Percentiles rank a stretch among this genome's conserved stretches.
phyloP scores from a whole-genome alignment of 1,140 invertebrate genomes.

The Habropoda laboriosa region DNA sequence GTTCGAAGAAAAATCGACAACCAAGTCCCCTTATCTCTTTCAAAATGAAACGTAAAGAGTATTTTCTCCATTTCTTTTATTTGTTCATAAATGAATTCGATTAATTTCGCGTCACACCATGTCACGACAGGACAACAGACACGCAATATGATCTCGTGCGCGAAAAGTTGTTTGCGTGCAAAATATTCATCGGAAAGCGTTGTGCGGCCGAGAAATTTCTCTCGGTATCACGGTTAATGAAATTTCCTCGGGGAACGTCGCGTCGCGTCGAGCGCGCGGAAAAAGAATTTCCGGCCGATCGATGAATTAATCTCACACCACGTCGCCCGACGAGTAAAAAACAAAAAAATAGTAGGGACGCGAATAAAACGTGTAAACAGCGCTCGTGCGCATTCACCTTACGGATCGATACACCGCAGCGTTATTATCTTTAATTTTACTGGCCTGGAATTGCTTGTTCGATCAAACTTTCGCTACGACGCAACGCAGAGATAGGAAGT shows the following conservation, averaged over 20 bases:
- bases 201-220: constrained; percentile 17
- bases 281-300: constrained; percentile 27
- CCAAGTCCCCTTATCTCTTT: no score
- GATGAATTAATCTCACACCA: constrained; percentile 40
- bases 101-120: constrained; percentile 15
- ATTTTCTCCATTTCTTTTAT: neutral
- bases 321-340: neutral
- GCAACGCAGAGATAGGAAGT: no score
- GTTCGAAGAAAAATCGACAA: no score
- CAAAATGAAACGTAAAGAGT: no score
- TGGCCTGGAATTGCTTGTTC: constrained; percentile 1
- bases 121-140: neutral
- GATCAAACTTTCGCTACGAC: neutral
- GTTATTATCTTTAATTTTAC: constrained; percentile 37
- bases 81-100: constrained; percentile 7
- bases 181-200: constrained; percentile 38
- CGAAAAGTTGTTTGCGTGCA: constrained; percentile 22
- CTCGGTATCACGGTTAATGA: constrained; percentile 26
- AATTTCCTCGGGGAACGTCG: constrained; percentile 36
- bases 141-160: constrained; percentile 27
- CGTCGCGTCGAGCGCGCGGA: neutral
- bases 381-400: constrained; percentile 1
- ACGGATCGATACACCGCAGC: constrained; percentile 38
- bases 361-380: constrained; percentile 52
- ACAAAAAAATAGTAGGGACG: constrained; percentile 29